Evolutionary conservation across 2,113 vertebrate species (phyloP).

Genomic region (Cariama cristata): DNA sequence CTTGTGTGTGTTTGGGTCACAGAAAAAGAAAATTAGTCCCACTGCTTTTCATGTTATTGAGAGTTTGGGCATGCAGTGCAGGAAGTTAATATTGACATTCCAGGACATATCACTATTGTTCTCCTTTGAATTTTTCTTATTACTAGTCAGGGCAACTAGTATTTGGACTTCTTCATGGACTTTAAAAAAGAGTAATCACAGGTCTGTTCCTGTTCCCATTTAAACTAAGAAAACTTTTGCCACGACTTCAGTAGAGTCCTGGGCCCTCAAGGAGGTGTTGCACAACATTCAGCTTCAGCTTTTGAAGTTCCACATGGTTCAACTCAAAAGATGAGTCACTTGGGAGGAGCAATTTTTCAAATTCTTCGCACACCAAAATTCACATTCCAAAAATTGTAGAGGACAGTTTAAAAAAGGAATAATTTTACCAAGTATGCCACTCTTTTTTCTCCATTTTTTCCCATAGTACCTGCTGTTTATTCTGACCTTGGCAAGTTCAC

Average conservation of each 20-base stretch:
- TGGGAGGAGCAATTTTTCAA: background rate
- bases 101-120: background rate
- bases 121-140: background rate
- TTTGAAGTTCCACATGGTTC: slow-evolving; percentile 7
- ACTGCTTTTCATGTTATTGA: background rate
- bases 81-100: background rate
- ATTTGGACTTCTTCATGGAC: background rate
- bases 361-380: background rate
- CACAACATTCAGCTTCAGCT: background rate
- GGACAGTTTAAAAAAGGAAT: background rate
- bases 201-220: background rate
- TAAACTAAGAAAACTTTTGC: background rate
- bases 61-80: background rate
- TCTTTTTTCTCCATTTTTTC: background rate
- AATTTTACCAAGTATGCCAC: background rate
- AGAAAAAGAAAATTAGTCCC: background rate
- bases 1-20: background rate
- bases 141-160: background rate
- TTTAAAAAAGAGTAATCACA: background rate
- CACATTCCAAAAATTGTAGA: background rate
- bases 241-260: background rate
- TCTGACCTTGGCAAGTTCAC: background rate
- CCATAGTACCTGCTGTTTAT: background rate
- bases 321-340: background rate
- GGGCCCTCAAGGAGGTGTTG: background rate